Base-by-base conservation (phyloP, 2,797 vertebrate species). In the Heteromormyrus szaboi region DNA sequence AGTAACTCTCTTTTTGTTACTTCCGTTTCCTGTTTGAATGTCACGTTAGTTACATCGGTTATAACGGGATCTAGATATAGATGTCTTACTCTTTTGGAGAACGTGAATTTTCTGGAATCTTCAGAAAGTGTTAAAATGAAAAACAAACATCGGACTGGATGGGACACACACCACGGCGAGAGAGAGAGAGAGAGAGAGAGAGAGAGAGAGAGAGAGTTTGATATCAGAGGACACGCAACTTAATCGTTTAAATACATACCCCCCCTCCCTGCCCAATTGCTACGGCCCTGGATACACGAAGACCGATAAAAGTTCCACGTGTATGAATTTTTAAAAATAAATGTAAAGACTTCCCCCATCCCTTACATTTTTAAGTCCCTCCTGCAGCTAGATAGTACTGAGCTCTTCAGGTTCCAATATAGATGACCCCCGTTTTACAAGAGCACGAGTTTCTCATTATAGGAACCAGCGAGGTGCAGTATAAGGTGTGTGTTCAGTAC, bases 391-490 rank as follows among this genome's bases (percentile, higher is more conserved):
- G 7, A 44, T 81, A 46, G 8, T 44, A 50, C 50, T 85, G 46
- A 25, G 22, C 83, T 25, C 83, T 85, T 33, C 46, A 85, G 25
- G 83, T 85, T 85, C 22, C 83, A 17, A 48, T 85, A 85, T 85
- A 85, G 25, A 85, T 85, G 50, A 29, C 48, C 83, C 83, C n/a
- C 14, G 83, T 53, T 85, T 53, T 53, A 85, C 83, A 53, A 85
- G 83, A 85, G 85, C 29, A 59, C 53, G 53, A 50, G 25, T 86
- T 86, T 86, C 85, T 86, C 85, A 86, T 86, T 86, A 86, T 54
- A 59, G 62, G 44, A 72, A 72, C 22, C 87, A 50, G 59, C 62
- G 87, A 88, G 59, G 62, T 88, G 87, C 87, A 76, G 44, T 88
- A 51, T 48, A 88, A 72, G 87, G 86, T 72, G 59, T 87, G 56